phyloP scores from a whole-genome alignment of 2,113 vertebrate genomes.

The Rhombomys opimus region DNA sequence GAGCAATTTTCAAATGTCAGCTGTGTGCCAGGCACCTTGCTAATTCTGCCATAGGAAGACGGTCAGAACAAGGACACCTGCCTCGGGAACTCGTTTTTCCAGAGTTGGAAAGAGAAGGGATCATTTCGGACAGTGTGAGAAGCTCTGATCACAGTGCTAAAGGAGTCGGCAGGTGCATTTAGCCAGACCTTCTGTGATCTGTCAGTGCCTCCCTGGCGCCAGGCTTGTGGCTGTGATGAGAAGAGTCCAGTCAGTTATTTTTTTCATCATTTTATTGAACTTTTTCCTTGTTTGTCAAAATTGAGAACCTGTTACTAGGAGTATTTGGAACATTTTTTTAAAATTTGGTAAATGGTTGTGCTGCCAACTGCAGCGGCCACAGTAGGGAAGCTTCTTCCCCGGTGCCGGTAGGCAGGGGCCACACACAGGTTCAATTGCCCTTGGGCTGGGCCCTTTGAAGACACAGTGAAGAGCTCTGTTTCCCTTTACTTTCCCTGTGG shows the following conservation, averaged over 20 bases:
- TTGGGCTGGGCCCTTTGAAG: neutral
- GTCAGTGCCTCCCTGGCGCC: neutral
- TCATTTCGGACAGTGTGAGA: accelerated
- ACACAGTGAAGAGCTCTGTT: neutral
- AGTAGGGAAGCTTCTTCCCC: no score
- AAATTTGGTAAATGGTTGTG: neutral
- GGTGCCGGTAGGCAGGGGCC: neutral
- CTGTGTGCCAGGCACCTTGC: neutral
- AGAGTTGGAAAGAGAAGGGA: neutral
- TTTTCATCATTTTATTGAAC: neutral
- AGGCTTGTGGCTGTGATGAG: neutral
- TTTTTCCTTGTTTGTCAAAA: neutral
- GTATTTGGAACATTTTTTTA: neutral
- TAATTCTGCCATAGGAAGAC: neutral
- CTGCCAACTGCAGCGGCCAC: neutral
- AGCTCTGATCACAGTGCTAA: accelerated
- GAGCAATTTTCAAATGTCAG: neutral
- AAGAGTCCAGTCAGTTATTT: neutral
- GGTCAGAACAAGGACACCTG: neutral
- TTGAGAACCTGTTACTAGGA: neutral
- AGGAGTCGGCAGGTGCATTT: neutral
- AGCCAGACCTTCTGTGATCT: accelerated
- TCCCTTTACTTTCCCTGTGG: neutral
- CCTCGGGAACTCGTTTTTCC: neutral
- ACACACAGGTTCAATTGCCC: neutral